Evolutionary conservation across 2,888 invertebrate species (phyloP), one percentile per base, ranked within the genome.

Genomic region (Chelonus formosanus): DNA sequence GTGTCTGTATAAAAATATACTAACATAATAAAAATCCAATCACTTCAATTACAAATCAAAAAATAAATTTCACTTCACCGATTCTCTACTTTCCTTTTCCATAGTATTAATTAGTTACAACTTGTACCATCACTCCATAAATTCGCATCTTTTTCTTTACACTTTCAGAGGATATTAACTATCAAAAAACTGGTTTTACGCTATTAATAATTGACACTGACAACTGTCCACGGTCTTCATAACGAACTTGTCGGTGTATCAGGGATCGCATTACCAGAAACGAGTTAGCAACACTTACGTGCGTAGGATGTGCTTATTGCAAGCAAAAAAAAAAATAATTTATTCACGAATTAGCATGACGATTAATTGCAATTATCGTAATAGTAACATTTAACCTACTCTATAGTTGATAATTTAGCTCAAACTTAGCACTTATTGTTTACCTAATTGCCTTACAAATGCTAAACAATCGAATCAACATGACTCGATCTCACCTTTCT

Each of bases 201-300:
- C 36, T 66, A 61, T 66, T 66, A 66, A 61, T 66, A 61, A 66
- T 66, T 66, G 66, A 62, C 57, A 65, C 34, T 59, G 60, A 65
- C 65, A 60, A 65, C 65, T 65, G 65, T 65, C 65, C 60, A 59
- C 65, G 54, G 65, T 65, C 60, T 65, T 65, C 55, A 65, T 65
- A 65, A 65, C 65, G 48, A 65, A 65, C 55, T 65, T 47, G 56
- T 63, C 56, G 50, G 55, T 63, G 40, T 50, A 56, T 56, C 63
- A 54, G 10, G 45, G 56, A 56, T 63, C 63, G 40, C 50, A 43
- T 63, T 63, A 63, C 63, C 47, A 56, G 48, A 56, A 7, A 10
- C 36, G 32, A 52, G 53, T 61, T 61, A 54, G 34, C 45, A 61
- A 53, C 44, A 34, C 44, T 40, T 48, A 48, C 31, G 31, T 52